Conservation (phyloP, 2,888 invertebrate genomes). For the Drosophila pegasa region DNA sequence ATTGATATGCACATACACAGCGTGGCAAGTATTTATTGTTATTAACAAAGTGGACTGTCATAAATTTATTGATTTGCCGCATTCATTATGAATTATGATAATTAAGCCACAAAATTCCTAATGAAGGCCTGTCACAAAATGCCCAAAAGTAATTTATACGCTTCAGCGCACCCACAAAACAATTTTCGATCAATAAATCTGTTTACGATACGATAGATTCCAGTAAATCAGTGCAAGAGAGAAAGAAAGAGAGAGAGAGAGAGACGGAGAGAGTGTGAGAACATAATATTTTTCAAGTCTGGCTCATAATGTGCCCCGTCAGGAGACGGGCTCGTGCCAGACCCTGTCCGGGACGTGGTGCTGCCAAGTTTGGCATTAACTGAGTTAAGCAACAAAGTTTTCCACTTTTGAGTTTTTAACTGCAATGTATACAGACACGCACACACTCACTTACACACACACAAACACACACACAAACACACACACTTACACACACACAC, state of each 20-base stretch:
- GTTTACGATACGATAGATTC: constrained; percentile 29
- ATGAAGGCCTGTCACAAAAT: constrained; percentile 53
- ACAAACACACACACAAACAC: constrained; percentile 14
- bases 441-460: constrained; percentile 12
- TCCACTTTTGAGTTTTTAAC: constrained; percentile 70
- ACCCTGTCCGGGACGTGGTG: not conserved
- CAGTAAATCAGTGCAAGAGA: constrained; percentile 8
- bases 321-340: not conserved
- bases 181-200: constrained; percentile 54
- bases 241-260: no score
- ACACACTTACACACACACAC: constrained; percentile 12
- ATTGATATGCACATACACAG: not conserved
- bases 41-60: constrained; percentile 36
- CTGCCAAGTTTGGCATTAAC: constrained; percentile 61
- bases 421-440: constrained; percentile 31
- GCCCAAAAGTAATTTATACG: constrained; percentile 47
- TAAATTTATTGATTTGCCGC: constrained; percentile 52
- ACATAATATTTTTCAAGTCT: constrained; percentile 3
- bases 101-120: constrained; percentile 57
- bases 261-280: not conserved
- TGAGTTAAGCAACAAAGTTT: constrained; percentile 73
- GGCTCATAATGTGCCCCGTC: constrained; percentile 5
- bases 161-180: constrained; percentile 34
- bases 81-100: constrained; percentile 59
- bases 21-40: constrained; percentile 22